phyloP scores from a whole-genome alignment of 2,113 vertebrate species.

The Odocoileus virginianus region DNA sequence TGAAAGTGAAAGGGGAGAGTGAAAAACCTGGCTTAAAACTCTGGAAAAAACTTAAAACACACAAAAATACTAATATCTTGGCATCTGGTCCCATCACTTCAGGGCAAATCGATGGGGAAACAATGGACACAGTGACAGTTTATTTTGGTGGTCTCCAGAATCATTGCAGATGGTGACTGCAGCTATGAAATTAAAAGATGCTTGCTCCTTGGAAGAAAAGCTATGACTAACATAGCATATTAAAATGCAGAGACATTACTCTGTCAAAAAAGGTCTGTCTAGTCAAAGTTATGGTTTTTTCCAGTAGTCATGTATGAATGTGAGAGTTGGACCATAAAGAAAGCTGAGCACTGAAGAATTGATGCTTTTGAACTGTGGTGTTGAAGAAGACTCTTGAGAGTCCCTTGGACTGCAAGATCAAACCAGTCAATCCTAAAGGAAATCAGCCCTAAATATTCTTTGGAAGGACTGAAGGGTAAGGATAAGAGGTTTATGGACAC shows the following conservation, averaged over 20 bases:
- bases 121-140: neutral
- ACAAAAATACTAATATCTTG: neutral
- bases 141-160: neutral
- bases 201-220: neutral
- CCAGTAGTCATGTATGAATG: neutral
- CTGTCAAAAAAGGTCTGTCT: neutral
- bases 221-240: neutral
- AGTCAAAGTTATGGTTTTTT: neutral
- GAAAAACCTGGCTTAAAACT: too few species aligned
- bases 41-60: too few species aligned
- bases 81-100: neutral
- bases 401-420: neutral
- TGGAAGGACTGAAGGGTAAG: too few species aligned
- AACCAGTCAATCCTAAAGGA: neutral
- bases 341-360: neutral
- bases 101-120: neutral
- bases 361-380: neutral
- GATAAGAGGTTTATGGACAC: too few species aligned
- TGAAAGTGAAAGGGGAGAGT: too few species aligned
- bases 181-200: neutral
- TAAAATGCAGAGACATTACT: neutral
- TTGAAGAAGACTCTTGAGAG: neutral
- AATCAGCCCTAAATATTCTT: neutral
- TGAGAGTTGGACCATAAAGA: neutral
- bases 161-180: neutral